Base-by-base conservation (phyloP, 2,888 invertebrate genomes). In the Dyspetes luteomarginatus region DNA sequence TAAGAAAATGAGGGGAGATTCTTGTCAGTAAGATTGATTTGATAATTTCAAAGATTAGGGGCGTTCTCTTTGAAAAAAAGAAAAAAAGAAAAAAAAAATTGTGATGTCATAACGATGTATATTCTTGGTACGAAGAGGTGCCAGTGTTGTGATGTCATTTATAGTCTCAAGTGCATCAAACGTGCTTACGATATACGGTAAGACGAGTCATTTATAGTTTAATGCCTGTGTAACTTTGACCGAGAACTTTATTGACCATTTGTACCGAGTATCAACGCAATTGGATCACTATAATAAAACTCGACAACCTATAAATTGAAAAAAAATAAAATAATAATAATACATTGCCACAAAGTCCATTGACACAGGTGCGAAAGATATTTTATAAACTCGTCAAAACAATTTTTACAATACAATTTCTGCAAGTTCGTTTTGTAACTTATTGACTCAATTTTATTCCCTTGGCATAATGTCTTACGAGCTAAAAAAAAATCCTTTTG, bases 131-230 rank as follows among this genome's bases (percentile, higher is more conserved):
- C 19, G 22, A 76, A 56, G 55, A 81, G 72, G 36, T 67, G 76
- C 68, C 68, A 68, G 68, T 65, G 30, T 71, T 75, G 75, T 43
- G 72, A 76, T 76, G 68, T 76, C 76, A 81, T 52, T 80, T 58
- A 26, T 65, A 52, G 71, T 60, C 71, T 72, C 52, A 30, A 62
- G 62, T 48, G 55, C 62, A 62, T 41, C 52, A 17, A 28, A 58
- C 50, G 64, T 30, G 43, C 26, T n/a, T 36, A 68, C 48, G 36
- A 62, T 67, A 78, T 55, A 71, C 48, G 19, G 65, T 65, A 55
- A 58, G 41, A 30, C 60, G 43, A 75, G 60, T 48, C 76, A 81
- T 72, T 76, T 76, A 62, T 81, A 76, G 62, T 81, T 64, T 71
- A 62, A 12, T 15, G 22, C 62, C 68, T 73, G 26, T 65, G 68